These are phyloP conservation scores for Platycheirus albimanus DNA, from an alignment of 2,888 invertebrate species.

Conservation along the genomic window DNA sequence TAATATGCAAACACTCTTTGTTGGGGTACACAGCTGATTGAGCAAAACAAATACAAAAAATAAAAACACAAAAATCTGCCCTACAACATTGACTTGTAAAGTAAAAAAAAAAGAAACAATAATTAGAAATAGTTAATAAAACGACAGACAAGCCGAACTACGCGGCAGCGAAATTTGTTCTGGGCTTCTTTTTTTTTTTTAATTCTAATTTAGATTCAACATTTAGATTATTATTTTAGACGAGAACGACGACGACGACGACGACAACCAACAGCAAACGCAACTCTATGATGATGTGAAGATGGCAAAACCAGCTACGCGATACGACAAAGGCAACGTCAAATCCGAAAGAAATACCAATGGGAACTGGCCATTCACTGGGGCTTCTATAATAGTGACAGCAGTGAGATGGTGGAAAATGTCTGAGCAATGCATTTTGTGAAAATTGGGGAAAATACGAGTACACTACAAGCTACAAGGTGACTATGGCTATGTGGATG, in stretches of 20 bases:
- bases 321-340: slow-evolving; percentile 35
- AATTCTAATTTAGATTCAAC: slow-evolving; percentile 24
- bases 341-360: slow-evolving; percentile 52
- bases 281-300: slow-evolving; percentile 13
- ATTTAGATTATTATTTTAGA: slow-evolving; percentile 35
- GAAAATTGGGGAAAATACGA: slow-evolving; percentile 65
- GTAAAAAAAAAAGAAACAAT: slow-evolving; percentile 19
- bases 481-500: too few species aligned
- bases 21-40: slow-evolving; percentile 82
- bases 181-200: too few species aligned
- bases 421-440: slow-evolving; percentile 54
- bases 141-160: slow-evolving; percentile 61
- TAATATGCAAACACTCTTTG: slow-evolving; percentile 27
- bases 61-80: slow-evolving; percentile 43
- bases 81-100: slow-evolving; percentile 27
- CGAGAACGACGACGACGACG: not conserved
- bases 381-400: not conserved
- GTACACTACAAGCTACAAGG: not conserved
- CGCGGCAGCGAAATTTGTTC: slow-evolving; percentile 70
- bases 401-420: slow-evolving; percentile 53
- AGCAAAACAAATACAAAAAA: slow-evolving; percentile 69
- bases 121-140: slow-evolving; percentile 25
- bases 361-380: slow-evolving; percentile 45
- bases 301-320: slow-evolving; percentile 24
- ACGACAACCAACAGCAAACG: slow-evolving; percentile 6